phyloP scores from a whole-genome alignment of 2,888 invertebrate species.

The Cantharis flavilabris region DNA sequence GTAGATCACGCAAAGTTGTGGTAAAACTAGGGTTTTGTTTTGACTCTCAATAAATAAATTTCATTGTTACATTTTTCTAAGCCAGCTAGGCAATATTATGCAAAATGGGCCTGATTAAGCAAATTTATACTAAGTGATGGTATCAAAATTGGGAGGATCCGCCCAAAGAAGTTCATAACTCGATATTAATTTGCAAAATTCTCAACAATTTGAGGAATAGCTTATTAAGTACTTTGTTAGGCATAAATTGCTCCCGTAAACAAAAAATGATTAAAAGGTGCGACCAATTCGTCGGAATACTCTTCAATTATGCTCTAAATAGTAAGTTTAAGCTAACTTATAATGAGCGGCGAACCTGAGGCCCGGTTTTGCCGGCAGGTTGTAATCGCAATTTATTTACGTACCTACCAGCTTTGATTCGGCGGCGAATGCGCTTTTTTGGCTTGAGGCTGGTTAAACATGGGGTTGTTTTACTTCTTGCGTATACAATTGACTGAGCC shows the following conservation, averaged over 20 bases:
- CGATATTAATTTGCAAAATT: conserved; percentile 12
- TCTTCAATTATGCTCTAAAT: conserved; percentile 21
- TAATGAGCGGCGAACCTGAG: conserved; percentile 21
- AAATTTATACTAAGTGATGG: background rate
- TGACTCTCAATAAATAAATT: background rate
- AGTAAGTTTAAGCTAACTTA: conserved; percentile 17
- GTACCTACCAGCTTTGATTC: conserved; percentile 15
- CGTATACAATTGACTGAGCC: conserved; percentile 6
- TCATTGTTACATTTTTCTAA: background rate
- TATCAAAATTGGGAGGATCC: background rate
- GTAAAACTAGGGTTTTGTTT: background rate
- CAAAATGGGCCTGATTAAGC: background rate
- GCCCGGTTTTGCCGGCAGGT: conserved; percentile 11
- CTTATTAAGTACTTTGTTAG: conserved; percentile 2
- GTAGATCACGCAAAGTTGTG: conserved; percentile 16
- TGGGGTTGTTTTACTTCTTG: conserved; percentile 9
- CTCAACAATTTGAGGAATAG: conserved; percentile 6
- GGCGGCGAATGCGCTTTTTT: conserved; percentile 9
- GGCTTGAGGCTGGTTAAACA: conserved; percentile 8
- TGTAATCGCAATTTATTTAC: conserved; percentile 27
- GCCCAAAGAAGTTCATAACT: conserved; percentile 1
- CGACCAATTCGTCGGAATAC: conserved; percentile 8
- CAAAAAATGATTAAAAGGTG: conserved; percentile 22
- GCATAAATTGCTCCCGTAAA: conserved; percentile 21
- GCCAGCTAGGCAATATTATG: background rate